Evolutionary conservation across 2,888 invertebrate species (phyloP).

Genomic region (Sclerodermus sp.): DNA sequence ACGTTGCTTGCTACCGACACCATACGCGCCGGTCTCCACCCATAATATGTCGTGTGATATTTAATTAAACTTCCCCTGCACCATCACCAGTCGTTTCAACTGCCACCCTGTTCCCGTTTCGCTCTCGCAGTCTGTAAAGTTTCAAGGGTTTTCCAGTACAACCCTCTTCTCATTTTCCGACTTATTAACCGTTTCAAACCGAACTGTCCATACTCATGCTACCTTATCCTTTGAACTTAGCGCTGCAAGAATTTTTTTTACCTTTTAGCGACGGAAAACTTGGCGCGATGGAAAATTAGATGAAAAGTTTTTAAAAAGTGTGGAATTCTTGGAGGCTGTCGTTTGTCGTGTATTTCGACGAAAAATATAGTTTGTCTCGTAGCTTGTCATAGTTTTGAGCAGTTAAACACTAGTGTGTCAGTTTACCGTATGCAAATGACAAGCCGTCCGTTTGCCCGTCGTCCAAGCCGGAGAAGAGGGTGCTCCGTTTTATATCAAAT

Average conservation of each 20-base stretch:
- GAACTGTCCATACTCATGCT: slow-evolving; percentile 12
- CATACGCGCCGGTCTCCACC: slow-evolving; percentile 19
- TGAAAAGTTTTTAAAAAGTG: too few relatives aligned
- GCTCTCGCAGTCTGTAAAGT: slow-evolving; percentile 42
- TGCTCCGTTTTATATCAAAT: slow-evolving; percentile 32
- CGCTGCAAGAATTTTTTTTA: too few relatives aligned
- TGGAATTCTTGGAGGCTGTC: too few relatives aligned
- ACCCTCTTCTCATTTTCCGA: slow-evolving; percentile 16
- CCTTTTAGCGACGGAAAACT: too few relatives aligned
- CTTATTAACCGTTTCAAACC: slow-evolving; percentile 42
- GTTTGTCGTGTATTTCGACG: too few relatives aligned
- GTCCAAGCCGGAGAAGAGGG: slow-evolving; percentile 20
- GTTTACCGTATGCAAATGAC: slow-evolving; percentile 46
- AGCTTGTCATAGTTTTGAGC: slow-evolving; percentile 43
- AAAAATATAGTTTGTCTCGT: too few relatives aligned
- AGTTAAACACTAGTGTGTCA: slow-evolving; percentile 39
- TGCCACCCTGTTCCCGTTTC: slow-evolving; percentile 24
- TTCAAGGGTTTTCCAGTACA: slow-evolving; percentile 36
- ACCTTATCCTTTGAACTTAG: too few relatives aligned
- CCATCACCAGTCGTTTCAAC: slow-evolving; percentile 9
- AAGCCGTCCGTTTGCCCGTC: slow-evolving; percentile 34
- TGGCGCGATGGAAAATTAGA: too few relatives aligned
- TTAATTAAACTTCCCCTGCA: slow-evolving; percentile 43
- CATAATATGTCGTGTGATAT: slow-evolving; percentile 48
- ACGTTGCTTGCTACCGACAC: slow-evolving; percentile 34